A percentile compares a stretch with the other conserved stretches of the same genome.
Evolutionary conservation across 30 jellyfish, hydroid and myxozoan species (phyloP).

Genomic region (Catostylus mosaicus): DNA sequence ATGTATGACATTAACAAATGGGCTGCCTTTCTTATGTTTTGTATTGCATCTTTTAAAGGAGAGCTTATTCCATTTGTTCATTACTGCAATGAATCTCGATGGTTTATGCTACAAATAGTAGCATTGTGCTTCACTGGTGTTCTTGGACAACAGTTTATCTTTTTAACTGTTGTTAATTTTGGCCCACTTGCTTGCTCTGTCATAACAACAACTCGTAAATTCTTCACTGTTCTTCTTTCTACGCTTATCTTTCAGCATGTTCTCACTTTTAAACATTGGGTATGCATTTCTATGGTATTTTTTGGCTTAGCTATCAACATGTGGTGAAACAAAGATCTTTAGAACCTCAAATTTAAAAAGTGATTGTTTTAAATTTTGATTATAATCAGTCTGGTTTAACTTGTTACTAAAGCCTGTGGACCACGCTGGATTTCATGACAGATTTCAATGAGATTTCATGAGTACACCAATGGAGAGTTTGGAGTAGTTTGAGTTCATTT

Average conservation of each 20-base stretch:
- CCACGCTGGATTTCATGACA: too few species aligned
- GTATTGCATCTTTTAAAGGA: conserved; percentile 28
- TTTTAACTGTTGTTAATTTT: conserved; percentile 58
- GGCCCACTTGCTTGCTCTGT: conserved; percentile 89
- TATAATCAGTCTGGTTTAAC: too few species aligned
- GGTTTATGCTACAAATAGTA: conserved; percentile 14
- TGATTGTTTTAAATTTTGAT: too few species aligned
- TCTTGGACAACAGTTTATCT: conserved; percentile 83
- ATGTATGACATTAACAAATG: conserved; percentile 73
- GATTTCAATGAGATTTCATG: too few species aligned
- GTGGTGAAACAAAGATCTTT: conserved; percentile 17
- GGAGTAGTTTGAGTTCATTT: too few species aligned
- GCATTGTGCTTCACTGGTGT: conserved; percentile 71
- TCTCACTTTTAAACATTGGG: conserved; percentile 51
- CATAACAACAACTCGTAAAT: conserved; percentile 85
- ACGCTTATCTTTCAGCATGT: conserved; percentile 58
- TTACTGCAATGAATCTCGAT: conserved; percentile 9
- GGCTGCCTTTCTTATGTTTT: conserved; percentile 45
- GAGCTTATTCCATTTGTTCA: conserved; percentile 42
- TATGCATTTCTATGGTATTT: conserved; percentile 56
- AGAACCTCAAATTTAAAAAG: too few species aligned
- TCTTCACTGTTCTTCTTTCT: conserved; percentile 72
- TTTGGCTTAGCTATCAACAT: conserved; percentile 64
- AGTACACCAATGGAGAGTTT: too few species aligned
- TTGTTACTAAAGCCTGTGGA: too few species aligned